Conservation (phyloP, 2,888 invertebrate species). For the Cremastinae sp. region DNA sequence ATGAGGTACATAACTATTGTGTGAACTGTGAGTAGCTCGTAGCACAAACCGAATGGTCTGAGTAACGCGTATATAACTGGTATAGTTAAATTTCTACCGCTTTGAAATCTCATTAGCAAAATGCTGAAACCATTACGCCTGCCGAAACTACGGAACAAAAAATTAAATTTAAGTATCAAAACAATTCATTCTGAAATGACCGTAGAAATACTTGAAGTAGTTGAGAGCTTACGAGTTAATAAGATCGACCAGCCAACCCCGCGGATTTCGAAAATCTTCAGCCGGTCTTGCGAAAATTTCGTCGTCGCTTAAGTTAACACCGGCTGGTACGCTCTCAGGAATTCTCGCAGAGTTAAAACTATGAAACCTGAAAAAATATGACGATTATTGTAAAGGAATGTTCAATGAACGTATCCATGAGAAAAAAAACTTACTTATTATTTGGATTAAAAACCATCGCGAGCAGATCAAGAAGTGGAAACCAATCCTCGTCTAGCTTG, state of each 20-base stretch:
- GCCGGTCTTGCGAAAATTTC: conserved; percentile 88
- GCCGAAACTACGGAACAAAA: conserved; percentile 86
- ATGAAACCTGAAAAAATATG: conserved; percentile 85
- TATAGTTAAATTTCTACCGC: conserved; percentile 86
- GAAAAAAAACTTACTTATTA: conserved; percentile 88
- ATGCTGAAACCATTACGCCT: conserved; percentile 93
- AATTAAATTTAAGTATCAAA: conserved; percentile 44
- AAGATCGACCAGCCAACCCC: conserved; percentile 98
- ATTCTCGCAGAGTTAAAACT: conserved; percentile 90
- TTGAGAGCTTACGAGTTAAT: conserved; percentile 86
- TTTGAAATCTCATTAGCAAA: conserved; percentile 90
- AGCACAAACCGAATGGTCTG: conserved; percentile 95
- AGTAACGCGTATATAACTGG: conserved; percentile 90
- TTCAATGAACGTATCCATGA: not conserved
- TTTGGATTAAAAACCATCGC: conserved; percentile 97
- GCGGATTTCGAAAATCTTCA: conserved; percentile 90
- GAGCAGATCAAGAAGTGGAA: conserved; percentile 93
- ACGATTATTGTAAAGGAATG: not conserved
- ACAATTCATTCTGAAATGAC: conserved; percentile 3
- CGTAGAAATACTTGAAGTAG: not conserved
- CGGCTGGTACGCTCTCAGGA: conserved; percentile 86
- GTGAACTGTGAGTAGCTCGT: conserved; percentile 93
- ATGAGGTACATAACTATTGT: conserved; percentile 96
- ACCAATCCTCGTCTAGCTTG: conserved; percentile 94
- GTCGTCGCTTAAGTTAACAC: conserved; percentile 85